A percentile compares a stretch with the other conserved stretches of the same genome.
phyloP scores from a whole-genome alignment of 1,140 invertebrate genomes.

The Gonatopus flavifemur region DNA sequence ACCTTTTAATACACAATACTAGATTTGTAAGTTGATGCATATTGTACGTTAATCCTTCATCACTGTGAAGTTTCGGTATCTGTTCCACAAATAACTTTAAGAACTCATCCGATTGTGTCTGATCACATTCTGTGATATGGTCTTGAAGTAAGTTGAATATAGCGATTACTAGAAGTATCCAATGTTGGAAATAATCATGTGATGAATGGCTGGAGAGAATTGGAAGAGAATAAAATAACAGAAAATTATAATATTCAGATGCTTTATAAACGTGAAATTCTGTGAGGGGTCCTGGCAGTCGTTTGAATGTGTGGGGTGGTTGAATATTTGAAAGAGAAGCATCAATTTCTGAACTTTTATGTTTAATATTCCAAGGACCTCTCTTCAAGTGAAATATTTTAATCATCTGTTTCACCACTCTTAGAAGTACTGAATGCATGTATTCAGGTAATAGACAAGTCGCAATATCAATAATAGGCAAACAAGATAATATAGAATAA shows the following conservation, averaged over 20 bases:
- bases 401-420: slow-evolving; percentile 9
- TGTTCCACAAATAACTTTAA: slow-evolving; percentile 15
- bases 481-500: slow-evolving; percentile 6
- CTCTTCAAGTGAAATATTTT: slow-evolving; percentile 3
- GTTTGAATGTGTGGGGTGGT: slow-evolving; percentile 4
- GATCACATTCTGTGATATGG: slow-evolving; percentile 7
- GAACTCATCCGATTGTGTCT: slow-evolving; percentile 8
- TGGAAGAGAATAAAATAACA: slow-evolving; percentile 21
- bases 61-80: slow-evolving; percentile 15
- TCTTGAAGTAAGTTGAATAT: slow-evolving; percentile 13
- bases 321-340: slow-evolving; percentile 12
- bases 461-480: slow-evolving; percentile 18
- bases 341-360: slow-evolving; percentile 11
- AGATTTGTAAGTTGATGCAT: slow-evolving; percentile 27
- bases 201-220: slow-evolving; percentile 8
- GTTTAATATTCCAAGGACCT: slow-evolving; percentile 10
- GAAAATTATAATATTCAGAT: slow-evolving; percentile 19
- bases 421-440: slow-evolving; percentile 23
- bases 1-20: slow-evolving; percentile 19
- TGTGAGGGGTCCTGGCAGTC: slow-evolving; percentile 14
- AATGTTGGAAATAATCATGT: slow-evolving; percentile 25
- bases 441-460: slow-evolving; percentile 21
- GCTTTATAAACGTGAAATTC: slow-evolving; percentile 15
- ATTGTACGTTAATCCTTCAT: slow-evolving; percentile 22
- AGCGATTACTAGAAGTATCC: slow-evolving; percentile 14